Conservation (phyloP, 2,113 vertebrate species). For the Triplophysa dalaica region DNA sequence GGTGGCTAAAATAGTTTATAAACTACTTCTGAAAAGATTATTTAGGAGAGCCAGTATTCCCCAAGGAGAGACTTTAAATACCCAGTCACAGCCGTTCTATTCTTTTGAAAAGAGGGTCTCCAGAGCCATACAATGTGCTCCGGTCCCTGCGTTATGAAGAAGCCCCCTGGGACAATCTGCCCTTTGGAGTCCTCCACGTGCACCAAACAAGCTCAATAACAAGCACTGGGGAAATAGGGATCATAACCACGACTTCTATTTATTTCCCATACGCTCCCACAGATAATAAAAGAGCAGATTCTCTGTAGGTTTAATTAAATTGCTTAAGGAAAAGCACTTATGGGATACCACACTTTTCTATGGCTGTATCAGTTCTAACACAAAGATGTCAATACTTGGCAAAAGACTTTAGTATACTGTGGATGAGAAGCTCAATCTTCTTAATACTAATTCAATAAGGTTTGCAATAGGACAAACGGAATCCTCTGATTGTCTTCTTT, state of each 20-base stretch:
- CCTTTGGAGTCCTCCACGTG: slow-evolving; percentile 43
- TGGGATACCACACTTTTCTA: background rate
- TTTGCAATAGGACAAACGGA: slow-evolving; percentile 52
- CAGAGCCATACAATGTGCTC: slow-evolving; percentile 12
- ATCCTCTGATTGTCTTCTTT: slow-evolving; percentile 28
- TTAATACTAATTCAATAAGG: slow-evolving; percentile 49
- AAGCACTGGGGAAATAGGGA: slow-evolving; percentile 27
- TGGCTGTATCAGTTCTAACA: background rate
- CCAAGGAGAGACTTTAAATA: slow-evolving; percentile 39
- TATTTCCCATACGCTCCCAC: slow-evolving; percentile 21
- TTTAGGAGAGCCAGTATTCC: background rate
- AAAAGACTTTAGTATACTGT: slow-evolving; percentile 30
- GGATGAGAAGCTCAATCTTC: slow-evolving; percentile 42
- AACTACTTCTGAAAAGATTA: slow-evolving; percentile 19
- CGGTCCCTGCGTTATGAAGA: slow-evolving; percentile 34
- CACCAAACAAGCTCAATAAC: slow-evolving; percentile 41
- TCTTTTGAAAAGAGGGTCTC: slow-evolving; percentile 43
- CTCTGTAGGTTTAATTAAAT: background rate
- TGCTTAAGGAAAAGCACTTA: slow-evolving; percentile 2
- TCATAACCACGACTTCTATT: slow-evolving; percentile 6
- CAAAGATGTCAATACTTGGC: slow-evolving; percentile 23
- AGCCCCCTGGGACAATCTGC: slow-evolving; percentile 45
- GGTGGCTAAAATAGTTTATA: slow-evolving; percentile 30
- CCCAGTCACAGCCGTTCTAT: slow-evolving; percentile 19
- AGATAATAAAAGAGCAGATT: slow-evolving; percentile 33